Evolutionary conservation across 37 sponge, comb jelly and placozoan species (phyloP).

Genomic region (Theonella swinhoei): DNA sequence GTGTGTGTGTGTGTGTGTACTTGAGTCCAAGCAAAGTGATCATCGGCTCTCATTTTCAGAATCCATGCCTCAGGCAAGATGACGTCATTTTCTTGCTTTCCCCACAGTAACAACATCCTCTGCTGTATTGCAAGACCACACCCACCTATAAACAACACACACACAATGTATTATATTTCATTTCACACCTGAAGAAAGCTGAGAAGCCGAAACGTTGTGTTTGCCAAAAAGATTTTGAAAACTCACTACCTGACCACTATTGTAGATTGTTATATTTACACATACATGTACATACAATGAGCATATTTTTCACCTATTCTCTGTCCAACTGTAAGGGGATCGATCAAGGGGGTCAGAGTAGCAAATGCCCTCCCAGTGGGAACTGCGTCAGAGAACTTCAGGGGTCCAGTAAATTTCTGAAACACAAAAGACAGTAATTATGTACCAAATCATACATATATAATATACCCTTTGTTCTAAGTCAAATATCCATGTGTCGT

Average conservation of each 20-base stretch:
- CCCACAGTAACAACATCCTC: slow-evolving; percentile 33
- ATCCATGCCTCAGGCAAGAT: background rate
- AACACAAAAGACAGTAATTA: no score
- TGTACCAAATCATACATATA: no score
- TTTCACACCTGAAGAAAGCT: no score
- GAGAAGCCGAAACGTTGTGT: no score
- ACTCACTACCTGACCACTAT: no score
- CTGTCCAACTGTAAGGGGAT: slow-evolving; percentile 13
- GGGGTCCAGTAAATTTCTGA: slow-evolving; percentile 30
- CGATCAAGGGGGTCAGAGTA: slow-evolving; percentile 40
- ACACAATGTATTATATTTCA: no score
- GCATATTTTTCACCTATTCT: background rate
- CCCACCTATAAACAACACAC: no score
- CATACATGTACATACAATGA: no score
- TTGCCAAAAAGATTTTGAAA: no score
- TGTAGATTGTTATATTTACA: no score
- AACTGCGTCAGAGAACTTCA: background rate
- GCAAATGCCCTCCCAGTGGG: slow-evolving; percentile 13
- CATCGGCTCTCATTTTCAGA: background rate
- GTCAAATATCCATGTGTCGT: slow-evolving; percentile 26
- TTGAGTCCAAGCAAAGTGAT: background rate
- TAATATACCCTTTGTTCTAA: slow-evolving; percentile 27
- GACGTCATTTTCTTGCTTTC: background rate
- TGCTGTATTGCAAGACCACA: background rate
- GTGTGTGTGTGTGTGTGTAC: no score